These are phyloP conservation scores for Bombus breviceps DNA, from an alignment of 1,140 invertebrate species.

Conservation along the genomic window DNA sequence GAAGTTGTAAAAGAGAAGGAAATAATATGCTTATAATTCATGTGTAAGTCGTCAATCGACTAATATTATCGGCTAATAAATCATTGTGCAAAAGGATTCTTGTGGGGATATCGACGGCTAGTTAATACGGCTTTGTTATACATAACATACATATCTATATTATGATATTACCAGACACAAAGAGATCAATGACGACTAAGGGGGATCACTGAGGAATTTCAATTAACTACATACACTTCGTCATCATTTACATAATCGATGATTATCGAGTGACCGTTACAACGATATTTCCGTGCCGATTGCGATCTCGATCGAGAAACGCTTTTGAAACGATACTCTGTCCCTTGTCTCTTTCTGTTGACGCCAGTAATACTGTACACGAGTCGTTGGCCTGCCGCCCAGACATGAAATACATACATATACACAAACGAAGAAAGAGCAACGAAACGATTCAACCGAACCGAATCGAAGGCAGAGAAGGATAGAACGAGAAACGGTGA, in stretches of 20 bases:
- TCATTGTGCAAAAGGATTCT: too few species aligned
- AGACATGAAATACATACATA: slow-evolving; percentile 13
- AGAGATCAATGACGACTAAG: slow-evolving; percentile 32
- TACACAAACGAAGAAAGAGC: not conserved
- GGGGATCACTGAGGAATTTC: not conserved
- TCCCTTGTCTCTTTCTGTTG: not conserved
- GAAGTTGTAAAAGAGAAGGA: too few species aligned
- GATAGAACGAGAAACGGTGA: slow-evolving; percentile 4
- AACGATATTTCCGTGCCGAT: slow-evolving; percentile 17
- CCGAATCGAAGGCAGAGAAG: slow-evolving; percentile 2
- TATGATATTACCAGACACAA: not conserved
- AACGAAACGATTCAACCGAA: slow-evolving; percentile 17
- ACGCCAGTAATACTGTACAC: not conserved
- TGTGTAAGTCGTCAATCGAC: too few species aligned
- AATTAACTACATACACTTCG: slow-evolving; percentile 12
- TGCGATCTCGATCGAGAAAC: slow-evolving; percentile 14
- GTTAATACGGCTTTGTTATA: too few species aligned
- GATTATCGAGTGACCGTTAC: slow-evolving; percentile 6
- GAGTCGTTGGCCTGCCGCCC: slow-evolving; percentile 46
- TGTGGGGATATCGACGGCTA: too few species aligned
- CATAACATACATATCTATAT: too few species aligned
- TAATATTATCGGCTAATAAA: too few species aligned
- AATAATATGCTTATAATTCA: too few species aligned
- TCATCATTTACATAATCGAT: slow-evolving; percentile 43
- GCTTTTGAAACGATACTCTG: slow-evolving; percentile 1